phyloP scores from a whole-genome alignment of 2,888 invertebrate species.

The Melanophora roralis region DNA sequence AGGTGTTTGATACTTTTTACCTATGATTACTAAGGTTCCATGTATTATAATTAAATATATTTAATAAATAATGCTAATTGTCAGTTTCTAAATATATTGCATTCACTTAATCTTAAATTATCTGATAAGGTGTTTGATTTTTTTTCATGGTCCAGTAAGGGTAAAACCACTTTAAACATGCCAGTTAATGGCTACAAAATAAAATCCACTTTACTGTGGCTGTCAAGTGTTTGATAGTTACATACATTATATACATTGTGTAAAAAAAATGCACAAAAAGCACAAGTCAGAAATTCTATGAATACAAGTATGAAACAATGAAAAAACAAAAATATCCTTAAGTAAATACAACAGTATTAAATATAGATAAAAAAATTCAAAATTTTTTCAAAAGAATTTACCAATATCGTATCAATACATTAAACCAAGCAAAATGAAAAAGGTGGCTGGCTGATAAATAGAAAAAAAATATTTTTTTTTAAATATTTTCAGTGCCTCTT shows the following conservation, averaged over 20 bases:
- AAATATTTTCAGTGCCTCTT: too few species aligned
- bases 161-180: neutral
- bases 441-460: neutral
- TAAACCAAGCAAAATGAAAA: neutral
- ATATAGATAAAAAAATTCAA: too few species aligned
- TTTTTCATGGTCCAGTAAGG: neutral
- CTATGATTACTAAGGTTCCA: too few species aligned
- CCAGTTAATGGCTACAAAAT: slow-evolving; percentile 33
- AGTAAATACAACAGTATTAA: neutral
- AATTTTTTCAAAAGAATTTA: neutral
- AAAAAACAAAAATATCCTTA: neutral
- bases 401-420: neutral
- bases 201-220: slow-evolving; percentile 27
- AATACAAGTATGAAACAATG: slow-evolving; percentile 1
- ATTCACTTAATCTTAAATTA: too few species aligned
- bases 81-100: too few species aligned
- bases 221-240: slow-evolving; percentile 41
- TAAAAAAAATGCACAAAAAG: neutral
- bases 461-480: neutral
- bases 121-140: too few species aligned
- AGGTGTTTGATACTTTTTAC: too few species aligned
- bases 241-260: too few species aligned
- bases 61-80: too few species aligned
- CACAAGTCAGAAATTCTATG: slow-evolving; percentile 11
- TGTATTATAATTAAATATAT: too few species aligned